These are phyloP conservation scores for Mactromeris polynyma DNA, from an alignment of 2,888 invertebrate species.

Conservation along the genomic window DNA sequence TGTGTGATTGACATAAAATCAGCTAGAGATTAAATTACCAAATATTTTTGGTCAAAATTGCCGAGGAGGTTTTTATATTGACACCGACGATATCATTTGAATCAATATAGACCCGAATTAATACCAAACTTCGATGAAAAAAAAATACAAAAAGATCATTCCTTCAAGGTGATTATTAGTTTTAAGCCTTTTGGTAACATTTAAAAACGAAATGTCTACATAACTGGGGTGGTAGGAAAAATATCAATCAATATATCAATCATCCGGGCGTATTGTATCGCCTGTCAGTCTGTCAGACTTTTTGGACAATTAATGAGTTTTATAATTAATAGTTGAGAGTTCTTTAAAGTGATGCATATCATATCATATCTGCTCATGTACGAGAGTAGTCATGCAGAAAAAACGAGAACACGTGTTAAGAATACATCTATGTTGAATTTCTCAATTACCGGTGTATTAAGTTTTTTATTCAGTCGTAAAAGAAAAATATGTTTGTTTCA, in stretches of 20 bases:
- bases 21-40: not conserved
- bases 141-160: not conserved
- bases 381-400: not conserved
- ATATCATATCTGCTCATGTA: not conserved
- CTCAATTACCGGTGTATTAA: too few relatives aligned
- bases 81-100: too few relatives aligned
- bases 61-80: not conserved
- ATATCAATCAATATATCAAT: not conserved
- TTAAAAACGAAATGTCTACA: slow-evolving; percentile 4
- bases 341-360: not conserved
- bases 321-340: not conserved
- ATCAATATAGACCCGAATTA: too few relatives aligned
- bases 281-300: not conserved
- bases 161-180: not conserved
- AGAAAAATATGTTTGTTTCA: too few relatives aligned
- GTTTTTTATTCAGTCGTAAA: too few relatives aligned
- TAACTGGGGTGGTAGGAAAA: not conserved
- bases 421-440: too few relatives aligned
- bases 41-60: not conserved
- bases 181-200: slow-evolving; percentile 8
- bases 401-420: too few relatives aligned
- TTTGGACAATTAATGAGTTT: not conserved
- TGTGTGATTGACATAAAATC: not conserved
- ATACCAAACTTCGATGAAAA: not conserved
- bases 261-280: not conserved